phyloP scores from a whole-genome alignment of 2,113 vertebrate genomes.

The Malurus elegans region DNA sequence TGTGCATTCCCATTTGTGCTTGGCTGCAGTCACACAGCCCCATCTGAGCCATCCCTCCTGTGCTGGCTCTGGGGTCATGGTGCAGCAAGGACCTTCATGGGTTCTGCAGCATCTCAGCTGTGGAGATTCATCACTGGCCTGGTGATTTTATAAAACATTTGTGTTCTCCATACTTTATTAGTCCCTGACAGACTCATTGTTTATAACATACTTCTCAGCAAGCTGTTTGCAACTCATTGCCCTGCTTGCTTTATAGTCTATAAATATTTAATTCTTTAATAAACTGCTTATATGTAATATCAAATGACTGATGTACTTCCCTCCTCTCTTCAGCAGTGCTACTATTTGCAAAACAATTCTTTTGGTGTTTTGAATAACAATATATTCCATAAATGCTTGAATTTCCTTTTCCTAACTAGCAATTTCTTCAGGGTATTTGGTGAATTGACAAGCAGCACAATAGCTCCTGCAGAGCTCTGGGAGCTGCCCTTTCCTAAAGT shows the following conservation, averaged over 20 bases:
- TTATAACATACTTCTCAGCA: slow-evolving; percentile 77
- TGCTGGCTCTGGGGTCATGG: background rate
- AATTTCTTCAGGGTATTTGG: slow-evolving; percentile 62
- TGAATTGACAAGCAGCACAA: slow-evolving; percentile 52
- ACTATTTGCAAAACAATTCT: slow-evolving; percentile 75
- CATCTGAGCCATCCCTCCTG: background rate
- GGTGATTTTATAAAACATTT: slow-evolving; percentile 71
- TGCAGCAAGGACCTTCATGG: background rate
- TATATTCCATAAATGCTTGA: slow-evolving; percentile 70
- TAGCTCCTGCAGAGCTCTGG: background rate
- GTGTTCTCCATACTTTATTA: slow-evolving; percentile 70
- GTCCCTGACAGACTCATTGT: slow-evolving; percentile 75
- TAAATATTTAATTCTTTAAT: slow-evolving; percentile 85
- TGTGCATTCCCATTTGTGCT: background rate
- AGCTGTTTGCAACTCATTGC: slow-evolving; percentile 74
- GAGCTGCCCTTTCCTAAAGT: background rate
- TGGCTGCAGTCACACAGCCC: background rate
- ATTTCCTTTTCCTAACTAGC: slow-evolving; percentile 67
- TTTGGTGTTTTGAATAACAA: slow-evolving; percentile 65
- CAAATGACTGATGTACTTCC: slow-evolving; percentile 75
- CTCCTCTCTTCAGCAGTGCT: slow-evolving; percentile 64
- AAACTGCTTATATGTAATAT: slow-evolving; percentile 80
- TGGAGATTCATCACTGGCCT: slow-evolving; percentile 62
- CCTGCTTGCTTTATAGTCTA: slow-evolving; percentile 77
- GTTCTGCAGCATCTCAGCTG: slow-evolving; percentile 30